phyloP scores from a whole-genome alignment of 2,113 vertebrate species.

The Actenoides hombroni region DNA sequence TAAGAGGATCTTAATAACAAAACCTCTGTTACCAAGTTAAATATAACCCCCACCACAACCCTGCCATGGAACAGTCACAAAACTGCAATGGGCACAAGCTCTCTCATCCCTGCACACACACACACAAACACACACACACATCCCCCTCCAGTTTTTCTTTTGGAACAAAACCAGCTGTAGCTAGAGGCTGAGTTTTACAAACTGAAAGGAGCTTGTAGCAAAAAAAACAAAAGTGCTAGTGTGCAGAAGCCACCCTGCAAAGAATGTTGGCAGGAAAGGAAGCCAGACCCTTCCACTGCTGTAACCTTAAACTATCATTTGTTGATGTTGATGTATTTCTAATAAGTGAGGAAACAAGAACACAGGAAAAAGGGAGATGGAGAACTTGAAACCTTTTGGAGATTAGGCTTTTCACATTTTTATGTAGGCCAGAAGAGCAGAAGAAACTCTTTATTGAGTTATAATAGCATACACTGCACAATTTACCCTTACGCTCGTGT shows the following conservation, averaged over 20 bases:
- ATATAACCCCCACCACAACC: background rate
- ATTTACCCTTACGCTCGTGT: background rate
- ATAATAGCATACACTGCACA: background rate
- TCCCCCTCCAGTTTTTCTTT: slow-evolving; percentile 37
- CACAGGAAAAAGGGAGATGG: background rate
- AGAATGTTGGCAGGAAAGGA: slow-evolving; percentile 62
- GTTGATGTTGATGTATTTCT: slow-evolving; percentile 48
- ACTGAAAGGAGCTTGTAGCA: slow-evolving; percentile 28
- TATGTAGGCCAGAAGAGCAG: slow-evolving; percentile 2
- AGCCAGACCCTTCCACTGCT: slow-evolving; percentile 51
- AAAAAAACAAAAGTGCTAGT: slow-evolving; percentile 64
- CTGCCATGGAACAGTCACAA: background rate
- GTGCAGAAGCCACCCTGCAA: slow-evolving; percentile 52
- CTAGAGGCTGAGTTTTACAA: slow-evolving; percentile 59
- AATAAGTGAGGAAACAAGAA: slow-evolving; percentile 21
- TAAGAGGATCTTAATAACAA: slow-evolving; percentile 36
- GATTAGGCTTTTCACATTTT: slow-evolving; percentile 29
- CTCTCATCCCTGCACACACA: background rate
- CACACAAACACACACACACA: background rate
- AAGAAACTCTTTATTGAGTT: background rate
- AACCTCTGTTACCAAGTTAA: slow-evolving; percentile 47
- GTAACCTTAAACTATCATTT: slow-evolving; percentile 66
- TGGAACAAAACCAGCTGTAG: slow-evolving; percentile 58
- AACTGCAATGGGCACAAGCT: background rate
- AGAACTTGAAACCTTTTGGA: slow-evolving; percentile 27